A percentile compares a stretch with the other conserved stretches of the same genome.
These are phyloP conservation scores for Ornithorhynchus anatinus DNA, from an alignment of 2,113 vertebrate species.

Conservation along the genomic window DNA sequence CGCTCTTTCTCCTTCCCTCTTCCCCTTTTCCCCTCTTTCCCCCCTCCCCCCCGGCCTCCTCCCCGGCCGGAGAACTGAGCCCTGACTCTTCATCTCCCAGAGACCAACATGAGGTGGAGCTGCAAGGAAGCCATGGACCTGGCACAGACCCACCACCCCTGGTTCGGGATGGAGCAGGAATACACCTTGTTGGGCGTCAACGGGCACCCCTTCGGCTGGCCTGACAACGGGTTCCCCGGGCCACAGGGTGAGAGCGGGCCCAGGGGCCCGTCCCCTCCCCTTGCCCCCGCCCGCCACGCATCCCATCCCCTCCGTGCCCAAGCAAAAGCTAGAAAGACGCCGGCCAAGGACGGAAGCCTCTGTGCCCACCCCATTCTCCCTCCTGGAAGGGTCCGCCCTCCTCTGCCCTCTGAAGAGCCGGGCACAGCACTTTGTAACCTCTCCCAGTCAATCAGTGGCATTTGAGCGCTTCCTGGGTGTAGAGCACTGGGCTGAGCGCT, in stretches of 20 bases:
- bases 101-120: background rate
- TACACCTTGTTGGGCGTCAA: conserved; percentile 65
- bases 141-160: conserved; percentile 56
- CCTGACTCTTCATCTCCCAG: background rate
- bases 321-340: background rate
- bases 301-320: background rate
- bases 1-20: background rate
- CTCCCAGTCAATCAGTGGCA: background rate
- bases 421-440: too few species aligned
- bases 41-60: background rate
- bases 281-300: background rate
- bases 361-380: background rate
- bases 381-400: background rate
- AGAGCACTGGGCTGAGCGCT: too few species aligned
- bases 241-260: conserved; percentile 55
- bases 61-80: background rate
- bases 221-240: conserved; percentile 57
- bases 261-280: background rate
- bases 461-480: too few species aligned
- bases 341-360: background rate
- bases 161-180: conserved; percentile 77
- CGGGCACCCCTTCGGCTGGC: conserved; percentile 69
- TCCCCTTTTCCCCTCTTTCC: background rate
- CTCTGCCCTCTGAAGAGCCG: background rate
- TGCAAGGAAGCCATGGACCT: conserved; percentile 68